Percentiles rank a stretch among this genome's conserved stretches.
phyloP scores from a whole-genome alignment of 2,888 invertebrate species.

The Balanococcus diminutus region DNA sequence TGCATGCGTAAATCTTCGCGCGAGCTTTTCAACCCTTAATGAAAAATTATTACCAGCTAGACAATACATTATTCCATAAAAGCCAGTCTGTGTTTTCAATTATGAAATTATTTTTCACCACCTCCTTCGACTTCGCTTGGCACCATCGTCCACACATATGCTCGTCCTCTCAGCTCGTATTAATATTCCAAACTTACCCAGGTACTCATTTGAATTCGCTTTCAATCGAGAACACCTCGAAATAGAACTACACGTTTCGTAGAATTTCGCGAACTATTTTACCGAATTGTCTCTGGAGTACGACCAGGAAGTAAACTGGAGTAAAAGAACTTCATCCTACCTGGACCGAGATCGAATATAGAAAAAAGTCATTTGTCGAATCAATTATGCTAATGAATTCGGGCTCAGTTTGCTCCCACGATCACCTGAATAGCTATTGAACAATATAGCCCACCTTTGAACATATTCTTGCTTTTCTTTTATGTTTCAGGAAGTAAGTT shows the following conservation, averaged over 20 bases:
- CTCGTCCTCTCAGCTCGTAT: not conserved
- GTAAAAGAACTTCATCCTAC: not conserved
- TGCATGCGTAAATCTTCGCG: constrained; percentile 26
- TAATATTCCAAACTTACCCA: not conserved
- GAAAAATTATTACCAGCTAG: constrained; percentile 6
- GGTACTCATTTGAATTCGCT: too few relatives aligned
- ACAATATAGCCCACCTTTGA: constrained; percentile 8
- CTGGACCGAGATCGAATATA: not conserved
- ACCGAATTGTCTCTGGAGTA: not conserved
- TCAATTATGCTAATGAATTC: constrained; percentile 27
- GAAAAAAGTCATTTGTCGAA: not conserved
- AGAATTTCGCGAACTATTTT: not conserved
- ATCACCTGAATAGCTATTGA: not conserved
- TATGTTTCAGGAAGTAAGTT: not conserved
- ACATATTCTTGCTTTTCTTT: not conserved
- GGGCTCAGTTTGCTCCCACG: not conserved
- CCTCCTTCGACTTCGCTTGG: not conserved
- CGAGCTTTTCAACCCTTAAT: constrained; percentile 29
- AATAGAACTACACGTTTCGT: not conserved
- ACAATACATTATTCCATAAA: constrained; percentile 20
- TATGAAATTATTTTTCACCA: constrained; percentile 22
- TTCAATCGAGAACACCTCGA: not conserved
- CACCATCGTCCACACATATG: not conserved
- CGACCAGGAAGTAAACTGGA: not conserved
- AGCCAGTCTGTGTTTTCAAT: constrained; percentile 38